Percentiles rank a stretch among this genome's conserved stretches.
These are phyloP conservation scores for Epinephelus awoara DNA, from an alignment of 2,797 vertebrate genomes.

Conservation along the genomic window DNA sequence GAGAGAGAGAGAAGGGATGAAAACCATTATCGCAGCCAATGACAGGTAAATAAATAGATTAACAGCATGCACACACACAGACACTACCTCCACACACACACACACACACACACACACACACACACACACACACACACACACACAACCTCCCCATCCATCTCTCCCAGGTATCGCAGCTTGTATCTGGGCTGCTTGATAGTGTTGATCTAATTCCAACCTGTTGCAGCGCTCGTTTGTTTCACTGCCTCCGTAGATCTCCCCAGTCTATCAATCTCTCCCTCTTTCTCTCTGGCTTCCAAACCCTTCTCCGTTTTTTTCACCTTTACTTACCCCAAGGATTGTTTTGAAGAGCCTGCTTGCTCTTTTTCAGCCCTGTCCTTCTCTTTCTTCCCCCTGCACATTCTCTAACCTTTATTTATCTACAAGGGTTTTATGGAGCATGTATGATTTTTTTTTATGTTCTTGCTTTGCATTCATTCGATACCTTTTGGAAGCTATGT, in stretches of 20 bases:
- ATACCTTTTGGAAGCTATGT: neutral
- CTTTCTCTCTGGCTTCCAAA: conserved; percentile 30
- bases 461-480: conserved; percentile 4
- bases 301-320: conserved; percentile 9
- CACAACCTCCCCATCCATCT: conserved; percentile 55
- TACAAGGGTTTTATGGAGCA: neutral
- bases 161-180: conserved; percentile 80
- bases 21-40: conserved; percentile 85
- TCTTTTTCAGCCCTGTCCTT: conserved; percentile 6
- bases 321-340: conserved; percentile 23
- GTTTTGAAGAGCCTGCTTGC: conserved; percentile 18
- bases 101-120: conserved; percentile 39
- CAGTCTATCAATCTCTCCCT: conserved; percentile 51
- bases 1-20: conserved; percentile 70
- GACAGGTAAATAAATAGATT: conserved; percentile 87
- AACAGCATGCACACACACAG: conserved; percentile 47
- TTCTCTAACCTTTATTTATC: neutral
- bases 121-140: conserved; percentile 36
- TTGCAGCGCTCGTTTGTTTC: conserved; percentile 78
- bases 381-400: neutral
- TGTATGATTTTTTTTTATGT: conserved; percentile 1
- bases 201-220: conserved; percentile 85
- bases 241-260: conserved; percentile 62
- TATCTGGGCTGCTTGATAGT: conserved; percentile 83
- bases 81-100: neutral